phyloP scores from a whole-genome alignment of 2,797 vertebrate genomes.

The Microctenopoma stevenorrisi region DNA sequence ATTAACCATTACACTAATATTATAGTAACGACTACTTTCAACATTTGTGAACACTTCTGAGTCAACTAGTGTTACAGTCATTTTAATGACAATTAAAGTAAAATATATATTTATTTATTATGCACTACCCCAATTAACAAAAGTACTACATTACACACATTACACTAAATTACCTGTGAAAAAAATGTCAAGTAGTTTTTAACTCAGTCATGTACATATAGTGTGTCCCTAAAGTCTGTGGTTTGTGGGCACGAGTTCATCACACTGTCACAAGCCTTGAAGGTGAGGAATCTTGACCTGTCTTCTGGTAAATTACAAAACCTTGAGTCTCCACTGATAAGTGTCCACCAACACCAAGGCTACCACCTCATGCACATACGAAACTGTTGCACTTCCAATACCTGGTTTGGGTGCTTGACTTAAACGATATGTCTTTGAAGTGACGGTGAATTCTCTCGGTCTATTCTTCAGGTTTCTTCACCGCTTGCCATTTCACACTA shows the following conservation, averaged over 20 bases:
- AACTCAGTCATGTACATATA: conserved; percentile 5
- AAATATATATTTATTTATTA: no score
- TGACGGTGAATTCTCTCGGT: background rate
- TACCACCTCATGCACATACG: conserved; percentile 17
- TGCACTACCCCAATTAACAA: no score
- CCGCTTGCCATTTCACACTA: conserved; percentile 84
- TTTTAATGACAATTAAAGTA: background rate
- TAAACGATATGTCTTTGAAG: background rate
- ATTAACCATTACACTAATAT: no score
- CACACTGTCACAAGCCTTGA: conserved; percentile 51
- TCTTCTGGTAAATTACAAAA: conserved; percentile 47
- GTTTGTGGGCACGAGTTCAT: conserved; percentile 20
- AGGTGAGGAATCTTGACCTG: conserved; percentile 59
- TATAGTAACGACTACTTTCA: no score
- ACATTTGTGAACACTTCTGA: no score
- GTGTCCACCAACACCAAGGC: conserved; percentile 52
- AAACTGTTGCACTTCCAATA: background rate
- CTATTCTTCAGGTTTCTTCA: conserved; percentile 83
- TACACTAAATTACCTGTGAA: conserved; percentile 41
- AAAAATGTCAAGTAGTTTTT: conserved; percentile 67
- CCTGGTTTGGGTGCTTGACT: background rate
- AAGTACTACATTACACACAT: no score
- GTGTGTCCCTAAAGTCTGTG: conserved; percentile 4
- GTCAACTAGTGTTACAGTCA: background rate
- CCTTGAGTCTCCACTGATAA: conserved; percentile 70